Evolutionary conservation across 2,888 invertebrate species (phyloP).

Genomic region (Eilema sororculum): DNA sequence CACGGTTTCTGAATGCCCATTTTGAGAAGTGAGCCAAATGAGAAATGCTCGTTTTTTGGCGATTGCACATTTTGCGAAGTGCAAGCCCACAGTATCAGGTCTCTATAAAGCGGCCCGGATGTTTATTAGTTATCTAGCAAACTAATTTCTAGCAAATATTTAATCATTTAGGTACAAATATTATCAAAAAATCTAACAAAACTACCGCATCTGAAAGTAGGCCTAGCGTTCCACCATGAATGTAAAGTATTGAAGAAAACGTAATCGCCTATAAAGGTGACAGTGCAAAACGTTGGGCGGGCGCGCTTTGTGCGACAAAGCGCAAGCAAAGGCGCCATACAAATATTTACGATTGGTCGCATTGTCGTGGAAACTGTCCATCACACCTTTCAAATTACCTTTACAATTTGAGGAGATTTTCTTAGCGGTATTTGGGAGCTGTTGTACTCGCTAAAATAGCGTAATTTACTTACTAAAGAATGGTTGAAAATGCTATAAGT

Average conservation of each 20-base stretch:
- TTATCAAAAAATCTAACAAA: no score
- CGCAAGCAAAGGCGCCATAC: slow-evolving; percentile 52
- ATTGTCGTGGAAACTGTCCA: slow-evolving; percentile 51
- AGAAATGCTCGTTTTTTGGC: no score
- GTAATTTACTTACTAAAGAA: neutral
- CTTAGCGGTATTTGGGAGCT: neutral
- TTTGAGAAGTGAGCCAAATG: no score
- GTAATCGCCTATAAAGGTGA: slow-evolving; percentile 85
- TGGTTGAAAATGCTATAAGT: neutral
- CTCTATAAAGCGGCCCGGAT: neutral
- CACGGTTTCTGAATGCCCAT: no score
- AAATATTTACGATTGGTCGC: slow-evolving; percentile 58
- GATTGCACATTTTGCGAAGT: no score
- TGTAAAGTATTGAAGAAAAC: slow-evolving; percentile 79
- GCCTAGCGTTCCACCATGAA: slow-evolving; percentile 28
- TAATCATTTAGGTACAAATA: no score
- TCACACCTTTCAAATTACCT: slow-evolving; percentile 40
- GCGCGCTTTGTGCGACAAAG: slow-evolving; percentile 66
- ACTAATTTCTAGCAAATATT: no score
- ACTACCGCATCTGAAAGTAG: slow-evolving; percentile 54
- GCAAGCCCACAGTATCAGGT: no score
- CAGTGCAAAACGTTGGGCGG: slow-evolving; percentile 72
- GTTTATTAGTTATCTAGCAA: neutral
- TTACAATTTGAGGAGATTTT: slow-evolving; percentile 37
- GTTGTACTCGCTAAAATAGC: neutral